Evolutionary conservation across 2,797 vertebrate genomes (phyloP).

Genomic region (Lates japonicus): DNA sequence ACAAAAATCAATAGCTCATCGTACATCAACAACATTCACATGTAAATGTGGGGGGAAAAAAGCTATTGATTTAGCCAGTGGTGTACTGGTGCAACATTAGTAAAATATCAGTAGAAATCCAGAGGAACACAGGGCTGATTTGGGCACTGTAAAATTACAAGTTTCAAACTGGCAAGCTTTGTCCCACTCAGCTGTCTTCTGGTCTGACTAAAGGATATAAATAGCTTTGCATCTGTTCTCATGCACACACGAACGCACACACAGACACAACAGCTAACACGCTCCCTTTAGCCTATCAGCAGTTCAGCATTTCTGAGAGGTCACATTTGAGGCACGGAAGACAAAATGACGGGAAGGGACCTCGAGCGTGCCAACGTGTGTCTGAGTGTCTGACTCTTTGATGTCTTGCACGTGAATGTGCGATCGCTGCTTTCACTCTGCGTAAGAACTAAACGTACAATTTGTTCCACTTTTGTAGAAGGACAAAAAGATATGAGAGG

Average conservation of each 20-base stretch:
- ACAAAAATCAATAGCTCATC: not conserved
- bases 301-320: slow-evolving; percentile 73
- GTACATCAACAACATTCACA: not conserved
- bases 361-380: slow-evolving; percentile 34
- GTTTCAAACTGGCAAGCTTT: slow-evolving; percentile 25
- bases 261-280: slow-evolving; percentile 73
- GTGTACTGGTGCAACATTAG: not conserved
- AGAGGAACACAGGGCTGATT: not conserved
- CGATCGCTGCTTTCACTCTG: not conserved
- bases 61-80: not conserved
- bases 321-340: slow-evolving; percentile 70
- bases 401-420: slow-evolving; percentile 23
- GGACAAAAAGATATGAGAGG: not conserved
- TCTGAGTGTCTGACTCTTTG: slow-evolving; percentile 30
- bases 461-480: not conserved
- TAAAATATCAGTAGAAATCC: not conserved
- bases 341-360: slow-evolving; percentile 47
- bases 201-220: slow-evolving; percentile 65
- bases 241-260: slow-evolving; percentile 27
- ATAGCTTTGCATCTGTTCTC: slow-evolving; percentile 81
- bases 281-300: slow-evolving; percentile 55
- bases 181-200: slow-evolving; percentile 67
- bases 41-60: not conserved
- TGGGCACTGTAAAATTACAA: not conserved
- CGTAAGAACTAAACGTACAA: not conserved